Base-by-base conservation (phyloP, 1,140 invertebrate genomes). In the Gonatopus flavifemur region DNA sequence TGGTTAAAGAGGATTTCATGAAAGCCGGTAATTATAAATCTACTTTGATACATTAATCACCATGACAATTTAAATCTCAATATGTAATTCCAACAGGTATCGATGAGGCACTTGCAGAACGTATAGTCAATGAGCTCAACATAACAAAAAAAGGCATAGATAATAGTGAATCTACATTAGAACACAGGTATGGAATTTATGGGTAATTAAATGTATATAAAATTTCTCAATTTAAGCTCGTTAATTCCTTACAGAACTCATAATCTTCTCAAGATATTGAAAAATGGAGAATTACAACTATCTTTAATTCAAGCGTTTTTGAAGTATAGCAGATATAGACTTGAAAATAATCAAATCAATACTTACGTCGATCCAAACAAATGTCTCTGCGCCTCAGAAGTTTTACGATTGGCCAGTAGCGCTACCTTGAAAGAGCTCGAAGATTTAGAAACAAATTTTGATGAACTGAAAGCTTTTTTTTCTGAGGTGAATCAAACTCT, bases 1-100 rank as follows among this genome's bases (percentile, higher is more conserved):
- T 59, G 13, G 49, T 21, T 6, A 32, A 32, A 12, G 12, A 59
- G 10, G 57, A 59, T 28, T 20, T 59, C 10, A 16, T 38, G 9
- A 24, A 49, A 18, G 22, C 20, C 18, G 41, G 46, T 54, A 58
- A 37, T 30, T 10, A n/a, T n/a, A n/a, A n/a, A n/a, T n/a, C n/a
- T n/a, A n/a, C n/a, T n/a, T n/a, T n/a, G n/a, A n/a, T n/a, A n/a
- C n/a, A n/a, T n/a, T n/a, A n/a, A n/a, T n/a, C n/a, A n/a, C n/a
- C n/a, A n/a, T n/a, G n/a, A n/a, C n/a, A n/a, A n/a, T n/a, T n/a
- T n/a, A n/a, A n/a, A n/a, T n/a, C n/a, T n/a, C n/a, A n/a, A n/a
- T n/a, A n/a, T n/a, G n/a, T n/a, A n/a, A n/a, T n/a, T n/a, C n/a
- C n/a, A n/a, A n/a, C n/a, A n/a, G n/a, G n/a, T n/a, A n/a, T n/a